phyloP scores from a whole-genome alignment of 1,140 invertebrate species.

The Spodoptera litura region DNA sequence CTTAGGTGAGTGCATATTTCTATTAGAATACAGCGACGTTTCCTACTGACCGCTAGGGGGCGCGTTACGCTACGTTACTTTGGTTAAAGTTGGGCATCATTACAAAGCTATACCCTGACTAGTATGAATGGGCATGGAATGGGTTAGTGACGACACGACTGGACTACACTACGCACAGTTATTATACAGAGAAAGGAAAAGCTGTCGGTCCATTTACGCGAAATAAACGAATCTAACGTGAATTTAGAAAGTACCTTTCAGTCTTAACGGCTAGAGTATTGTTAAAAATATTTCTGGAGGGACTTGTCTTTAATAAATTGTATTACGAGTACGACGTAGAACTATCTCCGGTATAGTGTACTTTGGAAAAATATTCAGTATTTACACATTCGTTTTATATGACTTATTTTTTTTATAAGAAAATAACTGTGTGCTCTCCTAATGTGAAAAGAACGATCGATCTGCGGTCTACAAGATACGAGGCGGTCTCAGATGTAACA shows the following conservation, averaged over 20 bases:
- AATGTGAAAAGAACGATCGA: slow-evolving; percentile 44
- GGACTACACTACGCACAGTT: slow-evolving; percentile 58
- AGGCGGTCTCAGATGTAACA: slow-evolving; percentile 49
- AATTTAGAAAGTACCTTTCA: slow-evolving; percentile 73
- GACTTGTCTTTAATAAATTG: slow-evolving; percentile 79
- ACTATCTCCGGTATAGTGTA: slow-evolving; percentile 67
- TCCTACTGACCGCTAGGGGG: slow-evolving; percentile 51
- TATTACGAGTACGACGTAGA: slow-evolving; percentile 71
- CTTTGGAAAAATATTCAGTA: slow-evolving; percentile 74
- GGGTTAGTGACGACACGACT: slow-evolving; percentile 61
- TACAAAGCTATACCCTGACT: slow-evolving; percentile 74
- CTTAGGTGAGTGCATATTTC: slow-evolving; percentile 62
- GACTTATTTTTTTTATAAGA: slow-evolving; percentile 63
- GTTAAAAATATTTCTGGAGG: slow-evolving; percentile 80
- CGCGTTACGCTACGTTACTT: slow-evolving; percentile 47
- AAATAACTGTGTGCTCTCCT: slow-evolving; percentile 68
- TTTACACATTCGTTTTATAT: slow-evolving; percentile 63
- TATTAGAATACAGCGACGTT: slow-evolving; percentile 60
- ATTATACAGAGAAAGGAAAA: slow-evolving; percentile 52
- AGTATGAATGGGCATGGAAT: slow-evolving; percentile 76
- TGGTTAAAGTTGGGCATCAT: slow-evolving; percentile 59
- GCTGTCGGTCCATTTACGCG: slow-evolving; percentile 48
- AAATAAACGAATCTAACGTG: slow-evolving; percentile 52
- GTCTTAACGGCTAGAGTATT: slow-evolving; percentile 83
- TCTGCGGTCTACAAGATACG: neutral